These are phyloP conservation scores for Megalops cyprinoides DNA, from an alignment of 2,797 vertebrate species.

Conservation along the genomic window DNA sequence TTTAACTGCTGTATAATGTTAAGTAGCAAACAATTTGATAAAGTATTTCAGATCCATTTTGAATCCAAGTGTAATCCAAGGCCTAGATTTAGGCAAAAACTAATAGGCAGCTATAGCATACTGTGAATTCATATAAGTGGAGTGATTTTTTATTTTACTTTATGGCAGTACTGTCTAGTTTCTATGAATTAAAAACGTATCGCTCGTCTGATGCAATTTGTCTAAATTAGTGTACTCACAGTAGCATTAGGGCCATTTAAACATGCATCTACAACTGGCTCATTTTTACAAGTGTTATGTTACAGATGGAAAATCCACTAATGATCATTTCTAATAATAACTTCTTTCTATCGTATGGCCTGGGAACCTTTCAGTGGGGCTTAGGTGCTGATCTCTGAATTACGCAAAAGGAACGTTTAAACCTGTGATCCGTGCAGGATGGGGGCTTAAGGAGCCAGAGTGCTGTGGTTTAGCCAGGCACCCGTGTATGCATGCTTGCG, in stretches of 20 bases:
- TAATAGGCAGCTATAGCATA: no score
- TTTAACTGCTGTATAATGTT: no score
- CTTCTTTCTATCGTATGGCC: neutral
- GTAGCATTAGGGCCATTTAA: neutral
- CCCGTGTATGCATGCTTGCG: neutral
- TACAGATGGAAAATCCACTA: neutral
- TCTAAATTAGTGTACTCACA: neutral
- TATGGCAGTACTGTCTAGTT: no score
- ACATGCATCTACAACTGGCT: no score
- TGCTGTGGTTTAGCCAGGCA: neutral
- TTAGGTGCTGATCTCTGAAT: conserved; percentile 19
- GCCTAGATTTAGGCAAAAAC: no score
- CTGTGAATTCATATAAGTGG: no score
- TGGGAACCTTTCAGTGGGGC: neutral
- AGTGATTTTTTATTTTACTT: no score
- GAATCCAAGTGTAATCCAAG: no score
- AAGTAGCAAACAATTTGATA: no score
- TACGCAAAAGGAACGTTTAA: neutral
- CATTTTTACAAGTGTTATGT: no score
- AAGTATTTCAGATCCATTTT: no score
- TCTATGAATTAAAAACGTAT: no score
- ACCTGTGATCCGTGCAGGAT: neutral
- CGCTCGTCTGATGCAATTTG: neutral
- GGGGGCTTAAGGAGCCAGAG: neutral
- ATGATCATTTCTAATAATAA: neutral